phyloP scores from a whole-genome alignment of 2,888 invertebrate genomes.

The Drosophila prolongata region DNA sequence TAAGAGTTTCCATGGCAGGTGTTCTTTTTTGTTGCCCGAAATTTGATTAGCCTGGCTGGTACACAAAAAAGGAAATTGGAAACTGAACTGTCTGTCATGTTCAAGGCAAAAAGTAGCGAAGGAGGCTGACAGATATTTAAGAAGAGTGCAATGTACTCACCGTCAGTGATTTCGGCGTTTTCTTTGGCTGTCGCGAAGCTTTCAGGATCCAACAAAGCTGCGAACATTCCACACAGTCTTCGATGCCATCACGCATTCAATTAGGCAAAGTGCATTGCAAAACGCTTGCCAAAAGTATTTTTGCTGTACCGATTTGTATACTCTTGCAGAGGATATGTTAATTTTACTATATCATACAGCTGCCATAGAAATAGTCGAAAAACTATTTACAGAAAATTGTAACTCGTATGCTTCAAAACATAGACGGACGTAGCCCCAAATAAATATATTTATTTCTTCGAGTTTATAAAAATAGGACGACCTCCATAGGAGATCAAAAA shows the following conservation, averaged over 20 bases:
- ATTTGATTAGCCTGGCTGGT: slow-evolving; percentile 1
- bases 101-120: not conserved
- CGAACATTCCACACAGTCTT: slow-evolving; percentile 8
- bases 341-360: too few relatives aligned
- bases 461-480: too few relatives aligned
- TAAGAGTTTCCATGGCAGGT: not conserved
- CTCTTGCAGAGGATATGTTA: too few relatives aligned
- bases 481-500: too few relatives aligned
- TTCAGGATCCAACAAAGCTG: slow-evolving; percentile 1
- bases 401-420: too few relatives aligned
- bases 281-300: slow-evolving; percentile 11
- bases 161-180: slow-evolving; percentile 1
- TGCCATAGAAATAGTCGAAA: too few relatives aligned
- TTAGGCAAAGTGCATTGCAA: slow-evolving; percentile 27
- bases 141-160: not conserved
- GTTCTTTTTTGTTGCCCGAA: not conserved
- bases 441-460: too few relatives aligned
- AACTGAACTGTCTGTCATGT: slow-evolving; percentile 17
- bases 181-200: not conserved
- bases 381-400: too few relatives aligned
- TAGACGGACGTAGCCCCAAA: too few relatives aligned
- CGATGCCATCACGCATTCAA: slow-evolving; percentile 17
- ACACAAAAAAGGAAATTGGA: not conserved
- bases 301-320: not conserved
- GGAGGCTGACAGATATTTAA: not conserved